phyloP scores from a whole-genome alignment of 2,797 vertebrate genomes.

The Syndactyla subalaris region DNA sequence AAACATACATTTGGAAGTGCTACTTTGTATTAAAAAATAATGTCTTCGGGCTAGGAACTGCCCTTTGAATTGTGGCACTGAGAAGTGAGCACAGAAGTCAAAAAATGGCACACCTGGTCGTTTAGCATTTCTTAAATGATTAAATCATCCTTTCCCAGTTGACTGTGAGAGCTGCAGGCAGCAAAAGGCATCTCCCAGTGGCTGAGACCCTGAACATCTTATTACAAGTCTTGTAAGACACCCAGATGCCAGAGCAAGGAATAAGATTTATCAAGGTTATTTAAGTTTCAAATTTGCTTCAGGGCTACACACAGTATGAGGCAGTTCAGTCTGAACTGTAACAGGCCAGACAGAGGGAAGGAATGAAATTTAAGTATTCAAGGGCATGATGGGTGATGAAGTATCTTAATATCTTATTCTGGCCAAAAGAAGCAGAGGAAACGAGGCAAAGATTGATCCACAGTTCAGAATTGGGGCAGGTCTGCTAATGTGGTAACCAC shows the following conservation, averaged over 20 bases:
- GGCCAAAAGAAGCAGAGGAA: neutral
- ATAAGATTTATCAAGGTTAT: neutral
- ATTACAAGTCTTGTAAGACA: neutral
- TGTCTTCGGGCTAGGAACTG: constrained; percentile 23
- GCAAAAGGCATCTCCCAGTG: neutral
- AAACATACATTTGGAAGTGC: constrained; percentile 32
- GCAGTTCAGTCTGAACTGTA: neutral
- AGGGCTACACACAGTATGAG: neutral
- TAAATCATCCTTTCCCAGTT: neutral
- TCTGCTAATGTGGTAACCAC: neutral
- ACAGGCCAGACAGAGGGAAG: neutral
- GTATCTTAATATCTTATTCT: neutral
- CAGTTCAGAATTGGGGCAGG: neutral
- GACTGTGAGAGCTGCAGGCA: neutral
- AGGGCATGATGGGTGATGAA: neutral
- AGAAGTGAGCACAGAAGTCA: constrained; percentile 24
- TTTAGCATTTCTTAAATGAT: constrained; percentile 27
- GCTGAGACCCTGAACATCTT: neutral
- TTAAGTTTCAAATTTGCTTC: neutral
- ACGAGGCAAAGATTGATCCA: neutral
- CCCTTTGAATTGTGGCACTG: constrained; percentile 33
- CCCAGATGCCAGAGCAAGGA: neutral
- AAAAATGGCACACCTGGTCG: neutral
- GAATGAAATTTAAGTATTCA: neutral
- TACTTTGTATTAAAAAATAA: constrained; percentile 31